These are phyloP conservation scores for Caenorhabditis wallacei DNA, from an alignment of 2,888 invertebrate species.

Conservation along the genomic window DNA sequence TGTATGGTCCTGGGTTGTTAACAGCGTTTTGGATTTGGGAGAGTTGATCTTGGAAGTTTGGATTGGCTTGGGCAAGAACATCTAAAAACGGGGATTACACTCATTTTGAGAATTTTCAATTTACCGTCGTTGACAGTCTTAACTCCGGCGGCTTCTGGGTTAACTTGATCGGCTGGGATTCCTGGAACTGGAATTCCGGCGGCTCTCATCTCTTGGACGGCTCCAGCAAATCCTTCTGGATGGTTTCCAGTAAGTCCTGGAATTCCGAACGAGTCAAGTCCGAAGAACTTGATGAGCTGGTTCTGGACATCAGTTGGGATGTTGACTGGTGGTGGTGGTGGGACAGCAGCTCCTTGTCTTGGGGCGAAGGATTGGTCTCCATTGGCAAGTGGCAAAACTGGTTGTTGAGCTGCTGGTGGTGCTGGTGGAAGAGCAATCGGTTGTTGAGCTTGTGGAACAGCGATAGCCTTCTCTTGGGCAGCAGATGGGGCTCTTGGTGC, in stretches of 20 bases:
- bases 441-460: conserved; percentile 69
- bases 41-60: conserved; percentile 80
- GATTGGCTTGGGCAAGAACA: conserved; percentile 82
- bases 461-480: conserved; percentile 60
- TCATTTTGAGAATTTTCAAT: not conserved
- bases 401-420: conserved; percentile 69
- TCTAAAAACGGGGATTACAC: conserved; percentile 63
- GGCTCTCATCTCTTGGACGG: conserved; percentile 81
- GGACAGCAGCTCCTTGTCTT: conserved; percentile 57
- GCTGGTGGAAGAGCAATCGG: conserved; percentile 68
- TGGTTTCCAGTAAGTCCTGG: conserved; percentile 82
- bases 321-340: conserved; percentile 81
- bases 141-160: conserved; percentile 75
- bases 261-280: conserved; percentile 83
- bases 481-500: conserved; percentile 46
- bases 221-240: conserved; percentile 82
- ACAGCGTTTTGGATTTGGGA: conserved; percentile 76
- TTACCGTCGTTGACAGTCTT: conserved; percentile 56
- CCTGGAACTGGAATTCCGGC: conserved; percentile 82
- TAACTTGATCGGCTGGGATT: conserved; percentile 76
- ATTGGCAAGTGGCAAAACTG: conserved; percentile 69
- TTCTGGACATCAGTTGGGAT: conserved; percentile 83
- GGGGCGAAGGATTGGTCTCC: conserved; percentile 73
- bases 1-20: conserved; percentile 77
- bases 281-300: conserved; percentile 83